Conservation (phyloP, 1,140 invertebrate genomes). For the fruit fly (Drosophila melanogaster) region DNA sequence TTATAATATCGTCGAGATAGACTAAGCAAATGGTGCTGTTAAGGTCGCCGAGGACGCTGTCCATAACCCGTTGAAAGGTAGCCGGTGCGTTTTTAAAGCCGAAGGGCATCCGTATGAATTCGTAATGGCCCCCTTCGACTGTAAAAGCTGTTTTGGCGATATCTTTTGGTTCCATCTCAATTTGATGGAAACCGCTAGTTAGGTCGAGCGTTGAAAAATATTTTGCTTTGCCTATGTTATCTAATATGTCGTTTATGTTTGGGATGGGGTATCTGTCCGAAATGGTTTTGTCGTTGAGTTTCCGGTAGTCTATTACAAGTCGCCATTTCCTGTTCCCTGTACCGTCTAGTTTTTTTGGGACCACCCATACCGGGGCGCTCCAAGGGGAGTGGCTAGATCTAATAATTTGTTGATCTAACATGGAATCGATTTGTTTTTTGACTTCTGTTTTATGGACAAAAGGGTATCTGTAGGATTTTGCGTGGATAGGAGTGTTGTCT, state of each 20-base stretch:
- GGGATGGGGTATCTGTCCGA: neutral
- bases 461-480: constrained; percentile 24
- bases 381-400: constrained; percentile 21
- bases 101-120: neutral
- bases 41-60: neutral
- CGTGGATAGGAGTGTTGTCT: constrained; percentile 18
- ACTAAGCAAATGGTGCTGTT: neutral
- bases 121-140: neutral
- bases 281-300: constrained; percentile 11
- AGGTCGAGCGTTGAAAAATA: neutral
- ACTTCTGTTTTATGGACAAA: constrained; percentile 28
- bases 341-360: constrained; percentile 12
- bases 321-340: constrained; percentile 14
- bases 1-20: neutral
- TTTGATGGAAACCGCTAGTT: neutral
- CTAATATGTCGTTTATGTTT: neutral
- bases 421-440: constrained; percentile 19
- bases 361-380: constrained; percentile 12
- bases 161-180: neutral
- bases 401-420: constrained; percentile 21
- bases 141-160: neutral
- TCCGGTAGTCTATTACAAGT: constrained; percentile 17
- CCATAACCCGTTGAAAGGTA: neutral
- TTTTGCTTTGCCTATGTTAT: neutral
- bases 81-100: neutral